Evolutionary conservation across 2,888 invertebrate genomes (phyloP), one percentile per base, ranked within the genome.

Genomic region (Zootermopsis nevadensis): DNA sequence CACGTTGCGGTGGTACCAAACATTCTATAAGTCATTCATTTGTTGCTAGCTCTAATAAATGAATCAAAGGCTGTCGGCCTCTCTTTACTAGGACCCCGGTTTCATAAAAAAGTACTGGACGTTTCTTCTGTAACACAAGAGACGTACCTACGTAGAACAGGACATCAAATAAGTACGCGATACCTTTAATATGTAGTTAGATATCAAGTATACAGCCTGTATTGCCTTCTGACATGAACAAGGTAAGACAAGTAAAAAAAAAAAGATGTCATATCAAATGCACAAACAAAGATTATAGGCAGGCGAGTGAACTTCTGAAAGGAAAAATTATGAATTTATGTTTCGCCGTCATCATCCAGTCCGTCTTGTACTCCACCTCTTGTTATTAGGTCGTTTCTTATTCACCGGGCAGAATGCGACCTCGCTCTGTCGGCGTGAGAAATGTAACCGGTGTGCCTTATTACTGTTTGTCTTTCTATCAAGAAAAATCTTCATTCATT

Each of bases 261-360:
- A 82, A 82, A 82, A 80, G 66, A 82, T 83, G 83, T 80, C 83
- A 83, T 83, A 83, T 53, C 74, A 42, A 80, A 83, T 83, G 83
- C 83, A 83, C 83, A 83, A 83, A 83, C 83, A 80, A 80, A 83
- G 83, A 83, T 83, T 83, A 83, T 38, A 83, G 83, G 80, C 74
- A 76, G 80, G 35, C 74, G 60, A 80, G 31, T 80, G 69, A 83
- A 74, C 83, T 83, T 69, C 80, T 83, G 83, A 72, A 83, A 83
- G 72, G 66, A 55, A 55, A 60, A 31, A 74, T 83, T 80, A 83
- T 42, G 38, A 80, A 83, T 83, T 80, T 55, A 83, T 80, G 66
- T 22, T 19, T n/a, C 35, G 35, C 69, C 80, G 83, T 83, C 80
- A 83, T 80, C 80, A 60, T 55, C n/a, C 24, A 83, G 83, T 83